Evolutionary conservation across 1,140 invertebrate genomes (phyloP).

Genomic region (Formica exsecta): DNA sequence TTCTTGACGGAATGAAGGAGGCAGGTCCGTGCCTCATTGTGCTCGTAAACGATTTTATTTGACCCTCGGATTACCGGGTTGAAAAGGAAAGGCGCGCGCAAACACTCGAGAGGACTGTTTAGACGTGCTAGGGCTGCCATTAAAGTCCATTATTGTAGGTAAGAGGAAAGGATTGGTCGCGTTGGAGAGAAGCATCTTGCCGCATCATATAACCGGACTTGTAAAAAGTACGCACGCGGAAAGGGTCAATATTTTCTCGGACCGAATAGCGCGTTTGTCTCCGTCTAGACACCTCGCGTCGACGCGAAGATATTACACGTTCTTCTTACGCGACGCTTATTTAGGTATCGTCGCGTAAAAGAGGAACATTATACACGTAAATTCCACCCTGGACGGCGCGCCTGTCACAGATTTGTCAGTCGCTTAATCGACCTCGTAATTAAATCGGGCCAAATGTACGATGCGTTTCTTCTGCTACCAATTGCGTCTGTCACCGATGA

Average conservation of each 20-base stretch:
- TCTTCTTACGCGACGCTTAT: conserved; percentile 22
- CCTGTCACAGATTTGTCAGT: conserved; percentile 14
- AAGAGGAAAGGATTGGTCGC: conserved; percentile 48
- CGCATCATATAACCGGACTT: neutral
- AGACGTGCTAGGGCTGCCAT: conserved; percentile 45
- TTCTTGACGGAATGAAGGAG: conserved; percentile 66
- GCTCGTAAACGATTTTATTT: conserved; percentile 83
- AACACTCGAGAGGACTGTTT: conserved; percentile 69
- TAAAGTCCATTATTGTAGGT: conserved; percentile 70
- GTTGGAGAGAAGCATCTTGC: conserved; percentile 3
- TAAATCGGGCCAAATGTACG: neutral
- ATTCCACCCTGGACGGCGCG: neutral
- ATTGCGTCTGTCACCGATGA: neutral
- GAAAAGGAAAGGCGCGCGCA: conserved; percentile 74
- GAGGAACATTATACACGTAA: neutral
- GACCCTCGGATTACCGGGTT: conserved; percentile 77
- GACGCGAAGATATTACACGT: neutral
- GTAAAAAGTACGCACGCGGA: conserved; percentile 19
- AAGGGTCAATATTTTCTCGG: conserved; percentile 49
- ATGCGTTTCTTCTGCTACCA: conserved; percentile 23
- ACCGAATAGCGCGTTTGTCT: conserved; percentile 34
- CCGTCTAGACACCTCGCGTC: neutral
- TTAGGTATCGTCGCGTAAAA: conserved; percentile 19
- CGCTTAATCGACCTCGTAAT: conserved; percentile 37
- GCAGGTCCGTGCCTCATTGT: conserved; percentile 72